These are phyloP conservation scores for Euclidia mi DNA, from an alignment of 2,888 invertebrate genomes.

Conservation along the genomic window DNA sequence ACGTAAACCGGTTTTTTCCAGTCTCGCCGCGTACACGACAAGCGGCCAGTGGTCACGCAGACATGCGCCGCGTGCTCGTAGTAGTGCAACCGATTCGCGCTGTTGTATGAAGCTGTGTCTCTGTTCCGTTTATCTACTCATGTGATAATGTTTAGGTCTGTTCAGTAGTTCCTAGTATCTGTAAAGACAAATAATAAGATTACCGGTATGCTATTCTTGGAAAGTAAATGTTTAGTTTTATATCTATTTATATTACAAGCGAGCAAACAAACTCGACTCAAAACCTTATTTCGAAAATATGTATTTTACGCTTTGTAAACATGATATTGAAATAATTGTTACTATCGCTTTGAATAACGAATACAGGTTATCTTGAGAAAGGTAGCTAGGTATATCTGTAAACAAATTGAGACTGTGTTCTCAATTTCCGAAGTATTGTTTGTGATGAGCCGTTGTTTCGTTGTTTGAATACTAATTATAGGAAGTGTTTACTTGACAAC, in stretches of 20 bases:
- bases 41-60: too few species aligned
- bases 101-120: too few species aligned
- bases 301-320: constrained; percentile 28
- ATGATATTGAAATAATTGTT: constrained; percentile 26
- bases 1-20: too few species aligned
- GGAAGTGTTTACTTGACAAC: constrained; percentile 17
- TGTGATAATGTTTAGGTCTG: constrained; percentile 21
- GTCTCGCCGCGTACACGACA: too few species aligned
- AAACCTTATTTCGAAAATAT: constrained; percentile 28
- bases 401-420: constrained; percentile 1
- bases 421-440: constrained; percentile 13
- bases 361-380: too few species aligned
- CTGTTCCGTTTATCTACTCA: too few species aligned
- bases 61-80: too few species aligned
- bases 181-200: constrained; percentile 28
- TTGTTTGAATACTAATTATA: constrained; percentile 11
- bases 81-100: too few species aligned
- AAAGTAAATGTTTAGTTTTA: constrained; percentile 42
- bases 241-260: constrained; percentile 50
- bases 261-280: constrained; percentile 30
- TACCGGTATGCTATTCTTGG: constrained; percentile 25
- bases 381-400: too few species aligned
- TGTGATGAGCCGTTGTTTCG: constrained; percentile 6
- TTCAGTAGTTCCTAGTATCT: constrained; percentile 9
- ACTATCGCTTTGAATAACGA: too few species aligned